Base-by-base conservation (phyloP, 1,140 invertebrate genomes). In the Zophobas atratus region DNA sequence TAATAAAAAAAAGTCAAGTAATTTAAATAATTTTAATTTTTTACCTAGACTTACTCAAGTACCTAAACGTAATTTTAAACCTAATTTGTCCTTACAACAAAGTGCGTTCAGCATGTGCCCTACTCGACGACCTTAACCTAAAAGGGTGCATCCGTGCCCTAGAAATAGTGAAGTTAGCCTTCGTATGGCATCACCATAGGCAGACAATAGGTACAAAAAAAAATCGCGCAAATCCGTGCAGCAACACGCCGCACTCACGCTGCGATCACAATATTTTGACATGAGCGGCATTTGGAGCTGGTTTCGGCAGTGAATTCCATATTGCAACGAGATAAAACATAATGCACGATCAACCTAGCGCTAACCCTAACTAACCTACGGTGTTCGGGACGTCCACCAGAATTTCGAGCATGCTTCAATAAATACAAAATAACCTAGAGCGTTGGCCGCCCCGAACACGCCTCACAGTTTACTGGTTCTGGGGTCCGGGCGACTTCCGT, bases 221-320 rank as follows among this genome's bases (percentile, higher is more conserved):
- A 75, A 75, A 75, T 57, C 72, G 72, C 72, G 72, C 72, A 39
- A 55, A 55, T 56, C 41, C 41, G 71, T 73, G 71, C 41, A 73
- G 49, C 20, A 20, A 20, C 38, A 73, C 6, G 1, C 71, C 56
- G 56, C 71, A 73, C 71, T 56, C 36, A 73, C 49, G 71, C 71
- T 56, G 71, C 71, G 55, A 75, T 78, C 77, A 78, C 77, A 78
- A 51, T 60, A 46, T 32, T 76, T 79, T 79, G 77, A 79, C 43
- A 79, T 79, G 77, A 79, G 77, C 77, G 73, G 73, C 63, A 75
- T 46, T 71, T 49, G 51, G 43, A 76, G 75, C 75, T 76, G 75
- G 75, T 76, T 76, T 43, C 39, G 78, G 79, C 79, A 80, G 79
- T 80, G 77, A 56, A 79, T 75, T 46, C 51, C 2, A 76, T 79